These are phyloP conservation scores for Eurystomus glaucurus DNA, from an alignment of 2,797 vertebrate species.

Conservation along the genomic window DNA sequence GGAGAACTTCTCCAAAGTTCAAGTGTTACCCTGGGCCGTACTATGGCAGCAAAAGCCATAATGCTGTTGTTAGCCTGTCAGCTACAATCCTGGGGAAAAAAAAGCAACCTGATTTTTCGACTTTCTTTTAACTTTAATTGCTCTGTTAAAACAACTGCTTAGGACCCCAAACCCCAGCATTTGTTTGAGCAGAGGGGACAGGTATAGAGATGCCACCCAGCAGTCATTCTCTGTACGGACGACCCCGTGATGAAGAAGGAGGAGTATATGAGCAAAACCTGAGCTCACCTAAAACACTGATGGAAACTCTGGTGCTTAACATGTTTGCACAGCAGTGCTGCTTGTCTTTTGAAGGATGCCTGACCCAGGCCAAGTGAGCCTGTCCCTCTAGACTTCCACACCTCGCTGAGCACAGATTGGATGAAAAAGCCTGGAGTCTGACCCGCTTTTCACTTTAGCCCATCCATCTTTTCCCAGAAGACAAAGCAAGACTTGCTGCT, in stretches of 20 bases:
- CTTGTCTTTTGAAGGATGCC: neutral
- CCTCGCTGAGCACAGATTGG: neutral
- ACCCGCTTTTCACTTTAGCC: rapidly evolving
- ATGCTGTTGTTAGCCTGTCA: neutral
- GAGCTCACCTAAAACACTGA: neutral
- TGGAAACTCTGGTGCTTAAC: neutral
- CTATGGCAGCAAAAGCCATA: neutral
- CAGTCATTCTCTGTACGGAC: neutral
- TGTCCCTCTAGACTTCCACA: neutral
- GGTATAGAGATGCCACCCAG: no score
- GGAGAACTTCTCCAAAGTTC: neutral
- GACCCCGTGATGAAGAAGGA: neutral
- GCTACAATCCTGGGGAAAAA: neutral
- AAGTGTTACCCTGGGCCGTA: neutral
- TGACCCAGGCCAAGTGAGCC: neutral
- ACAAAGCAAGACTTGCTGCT: neutral
- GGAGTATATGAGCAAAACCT: neutral
- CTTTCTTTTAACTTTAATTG: neutral
- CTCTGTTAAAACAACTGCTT: neutral
- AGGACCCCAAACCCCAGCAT: neutral
- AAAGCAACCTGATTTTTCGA: neutral
- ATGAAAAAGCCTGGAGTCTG: neutral
- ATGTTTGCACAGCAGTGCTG: neutral
- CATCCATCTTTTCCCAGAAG: neutral
- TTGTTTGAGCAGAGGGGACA: neutral